A percentile compares a stretch with the other conserved stretches of the same genome.
Conservation (phyloP, 2,113 vertebrate species). For the Catagonus wagneri region DNA sequence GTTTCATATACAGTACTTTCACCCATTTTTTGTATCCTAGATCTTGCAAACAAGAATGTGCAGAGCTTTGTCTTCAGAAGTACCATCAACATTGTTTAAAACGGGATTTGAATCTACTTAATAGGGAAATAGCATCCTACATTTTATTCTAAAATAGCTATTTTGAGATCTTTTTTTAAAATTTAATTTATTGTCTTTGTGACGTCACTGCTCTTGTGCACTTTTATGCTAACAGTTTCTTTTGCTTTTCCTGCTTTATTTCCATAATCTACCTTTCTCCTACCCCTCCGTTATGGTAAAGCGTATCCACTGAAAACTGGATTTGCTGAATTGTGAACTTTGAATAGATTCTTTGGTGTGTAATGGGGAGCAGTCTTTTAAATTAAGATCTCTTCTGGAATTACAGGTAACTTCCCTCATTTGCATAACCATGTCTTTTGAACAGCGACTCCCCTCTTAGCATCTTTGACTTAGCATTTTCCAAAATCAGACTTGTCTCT, state of each 20-base stretch:
- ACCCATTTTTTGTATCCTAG: background rate
- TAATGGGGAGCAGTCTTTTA: background rate
- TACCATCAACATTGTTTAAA: background rate
- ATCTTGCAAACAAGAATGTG: background rate
- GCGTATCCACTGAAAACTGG: background rate
- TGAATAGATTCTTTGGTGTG: background rate
- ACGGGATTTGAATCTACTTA: background rate
- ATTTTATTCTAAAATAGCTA: constrained; percentile 5
- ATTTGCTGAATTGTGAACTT: background rate
- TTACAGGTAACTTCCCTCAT: background rate
- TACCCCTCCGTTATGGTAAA: background rate
- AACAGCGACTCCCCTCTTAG: background rate
- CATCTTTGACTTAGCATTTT: constrained; percentile 16
- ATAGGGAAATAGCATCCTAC: background rate
- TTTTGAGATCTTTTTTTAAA: background rate
- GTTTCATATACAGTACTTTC: background rate
- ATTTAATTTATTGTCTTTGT: background rate
- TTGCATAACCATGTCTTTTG: background rate
- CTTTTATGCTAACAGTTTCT: background rate
- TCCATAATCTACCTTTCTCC: background rate
- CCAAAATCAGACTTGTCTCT: constrained; percentile 67
- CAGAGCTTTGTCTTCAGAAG: constrained; percentile 26
- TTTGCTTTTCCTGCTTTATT: constrained; percentile 16
- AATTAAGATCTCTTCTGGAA: constrained; percentile 15
- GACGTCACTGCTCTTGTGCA: background rate